Evolutionary conservation across 2,113 vertebrate genomes (phyloP), one percentile per base, ranked within the genome.

Genomic region (Murina feae): DNA sequence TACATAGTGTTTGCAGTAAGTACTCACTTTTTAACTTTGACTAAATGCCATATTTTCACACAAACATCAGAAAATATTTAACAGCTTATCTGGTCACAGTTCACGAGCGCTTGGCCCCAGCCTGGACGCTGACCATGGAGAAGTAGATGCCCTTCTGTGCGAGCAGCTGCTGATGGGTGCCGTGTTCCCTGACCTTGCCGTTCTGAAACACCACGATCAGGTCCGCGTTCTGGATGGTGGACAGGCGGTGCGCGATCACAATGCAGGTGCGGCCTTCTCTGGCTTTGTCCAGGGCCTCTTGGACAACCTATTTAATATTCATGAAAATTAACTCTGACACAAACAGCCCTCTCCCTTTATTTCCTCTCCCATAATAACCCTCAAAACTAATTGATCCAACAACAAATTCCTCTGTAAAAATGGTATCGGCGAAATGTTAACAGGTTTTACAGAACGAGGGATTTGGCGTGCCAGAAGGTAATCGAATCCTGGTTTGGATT

Each of bases 151-250:
- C 99, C 94, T 98, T 98, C 95, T 98, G 97, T 69, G 98, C 98
- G 90, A 99, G 98, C 7, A 99, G 98, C 96, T 99, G 99, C 25
- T 99, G 99, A 69, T 99, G 99, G 0, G 99, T 99, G 78, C 99
- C 99, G 23, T 98, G 97, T 86, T 99, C 99, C 35, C 97, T 69
- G 7, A 99, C 86, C 44, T 90, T 98, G 37, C 99, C 99, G 0
- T 98, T 98, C 95, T 99, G 98, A 89, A 99, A 65, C 84, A 99
- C 99, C 0, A 98, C 99, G 1, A 99, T 99, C 35, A 98, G 97
- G 97, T 99, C 99, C 0, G 99, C 99, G 0, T 99, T 99, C 96
- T 99, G 99, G 97, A 99, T 99, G 95, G 99, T 99, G 97, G 99
- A 99, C 74, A 99, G 98, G 69, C 99, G 99, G 84, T 99, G 99